Base-by-base conservation (phyloP, 1,140 invertebrate species). In the Halesus radiatus region DNA sequence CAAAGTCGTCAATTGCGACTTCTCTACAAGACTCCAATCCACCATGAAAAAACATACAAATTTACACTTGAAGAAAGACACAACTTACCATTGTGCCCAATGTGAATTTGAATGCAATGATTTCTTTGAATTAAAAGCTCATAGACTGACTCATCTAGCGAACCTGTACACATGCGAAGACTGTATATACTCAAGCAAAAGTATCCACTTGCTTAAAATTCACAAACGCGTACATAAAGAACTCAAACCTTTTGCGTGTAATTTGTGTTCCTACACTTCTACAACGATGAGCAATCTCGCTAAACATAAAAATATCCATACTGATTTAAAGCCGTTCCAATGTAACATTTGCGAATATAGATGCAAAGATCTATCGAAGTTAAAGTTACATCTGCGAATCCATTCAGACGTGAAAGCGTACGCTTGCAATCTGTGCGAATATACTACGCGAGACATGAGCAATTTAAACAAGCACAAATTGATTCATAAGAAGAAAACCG, bases 81-180 rank as follows among this genome's bases (percentile, higher is more conserved):
- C 54, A 20, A 18, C 20, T n/a, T 56, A 56, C 10, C n/a, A 56
- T 5, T 56, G 54, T 4, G n/a, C 54, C 7, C n/a, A 56, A 56
- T 56, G 54, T 18, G 54, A 56, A 56, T 56, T 56, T 8, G 1
- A 18, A 18, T 56, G 54, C 10, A 56, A 56, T 4, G n/a, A 18
- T 56, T 56, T 18, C 54, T 56, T 56, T 56, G 54, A 56, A 56
- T 56, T 56, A 10, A 56, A 56, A 56, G 20, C n/a, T 56, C 54
- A 56, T 20, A 18, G 54, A 56, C 20, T 56, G 20, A 56, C 54
- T 0, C 54, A 56, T 20, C 54, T 56, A 22, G n/a, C 54, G 20
- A 22, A 56, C n/a, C 54, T 56, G 3, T 56, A 56, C n/a, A 56
- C n/a, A 18, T 56, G 54, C 18, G 54, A 56, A 18, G 54, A 18